phyloP scores from a whole-genome alignment of 2,797 vertebrate species.

The Galago senegalensis region DNA sequence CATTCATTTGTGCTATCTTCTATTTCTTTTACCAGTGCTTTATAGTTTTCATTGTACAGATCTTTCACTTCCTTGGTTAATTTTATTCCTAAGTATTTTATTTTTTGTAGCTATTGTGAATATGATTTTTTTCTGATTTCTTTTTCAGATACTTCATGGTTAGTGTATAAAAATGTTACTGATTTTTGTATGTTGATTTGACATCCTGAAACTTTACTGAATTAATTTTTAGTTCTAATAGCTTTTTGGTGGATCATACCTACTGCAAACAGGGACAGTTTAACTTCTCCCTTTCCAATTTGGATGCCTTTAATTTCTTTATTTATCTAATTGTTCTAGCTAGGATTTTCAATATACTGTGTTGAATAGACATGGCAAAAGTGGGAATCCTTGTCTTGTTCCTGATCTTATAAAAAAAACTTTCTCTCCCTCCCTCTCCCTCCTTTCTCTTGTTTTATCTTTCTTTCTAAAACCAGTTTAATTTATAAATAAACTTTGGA shows the following conservation, averaged over 20 bases:
- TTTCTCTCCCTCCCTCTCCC: neutral
- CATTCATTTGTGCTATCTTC: neutral
- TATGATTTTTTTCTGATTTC: neutral
- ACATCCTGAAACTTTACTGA: neutral
- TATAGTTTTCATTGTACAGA: neutral
- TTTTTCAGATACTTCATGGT: neutral
- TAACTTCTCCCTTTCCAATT: neutral
- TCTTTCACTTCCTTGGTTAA: neutral
- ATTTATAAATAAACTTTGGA: neutral
- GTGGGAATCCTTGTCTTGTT: neutral
- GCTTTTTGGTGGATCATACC: neutral
- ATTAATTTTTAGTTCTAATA: neutral
- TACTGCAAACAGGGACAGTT: neutral
- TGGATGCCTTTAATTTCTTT: neutral
- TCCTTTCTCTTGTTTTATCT: too few relatives aligned
- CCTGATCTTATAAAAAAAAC: neutral
- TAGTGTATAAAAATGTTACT: neutral
- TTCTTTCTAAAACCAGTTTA: neutral
- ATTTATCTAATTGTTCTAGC: neutral
- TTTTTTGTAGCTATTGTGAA: neutral
- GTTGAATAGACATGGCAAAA: neutral
- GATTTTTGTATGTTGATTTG: neutral
- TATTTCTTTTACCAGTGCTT: neutral
- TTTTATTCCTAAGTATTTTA: neutral
- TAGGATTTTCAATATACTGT: neutral